These are phyloP conservation scores for Drosophila busckii DNA, from an alignment of 1,140 invertebrate species.

Conservation along the genomic window DNA sequence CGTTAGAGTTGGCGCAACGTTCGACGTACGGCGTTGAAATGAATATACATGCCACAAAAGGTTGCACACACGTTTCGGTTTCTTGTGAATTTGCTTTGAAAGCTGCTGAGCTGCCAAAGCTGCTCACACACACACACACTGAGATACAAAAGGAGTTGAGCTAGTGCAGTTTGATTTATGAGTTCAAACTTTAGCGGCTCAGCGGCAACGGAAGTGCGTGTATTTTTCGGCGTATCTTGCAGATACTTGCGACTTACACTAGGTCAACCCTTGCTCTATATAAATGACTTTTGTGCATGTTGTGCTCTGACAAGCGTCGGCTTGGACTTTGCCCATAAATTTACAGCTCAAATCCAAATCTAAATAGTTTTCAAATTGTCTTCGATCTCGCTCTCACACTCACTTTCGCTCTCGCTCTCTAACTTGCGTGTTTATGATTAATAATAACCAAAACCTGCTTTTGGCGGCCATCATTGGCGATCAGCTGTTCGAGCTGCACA, in stretches of 20 bases:
- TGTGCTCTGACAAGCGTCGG: slow-evolving; percentile 46
- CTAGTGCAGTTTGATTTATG: too few relatives aligned
- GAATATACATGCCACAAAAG: too few relatives aligned
- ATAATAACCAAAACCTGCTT: slow-evolving; percentile 65
- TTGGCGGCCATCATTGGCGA: slow-evolving; percentile 67
- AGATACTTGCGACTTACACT: slow-evolving; percentile 42
- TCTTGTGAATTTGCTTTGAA: too few relatives aligned
- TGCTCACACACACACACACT: too few relatives aligned
- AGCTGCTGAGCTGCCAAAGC: too few relatives aligned
- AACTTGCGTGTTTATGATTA: slow-evolving; percentile 48
- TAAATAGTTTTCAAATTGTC: slow-evolving; percentile 38
- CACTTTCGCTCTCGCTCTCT: neutral
- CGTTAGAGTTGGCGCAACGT: too few relatives aligned
- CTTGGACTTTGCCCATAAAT: slow-evolving; percentile 54
- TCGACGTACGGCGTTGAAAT: too few relatives aligned
- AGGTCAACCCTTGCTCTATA: slow-evolving; percentile 55
- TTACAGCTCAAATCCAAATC: slow-evolving; percentile 53
- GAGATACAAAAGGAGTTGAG: too few relatives aligned
- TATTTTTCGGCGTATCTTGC: slow-evolving; percentile 48
- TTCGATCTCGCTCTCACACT: slow-evolving; percentile 16
- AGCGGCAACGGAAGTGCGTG: too few relatives aligned
- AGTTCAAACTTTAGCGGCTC: too few relatives aligned
- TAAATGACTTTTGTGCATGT: slow-evolving; percentile 75
- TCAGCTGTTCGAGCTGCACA: slow-evolving; percentile 50
- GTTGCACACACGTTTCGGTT: too few relatives aligned